Base-by-base conservation (phyloP, 2,797 vertebrate species). In the Coracias cyanogaster region DNA sequence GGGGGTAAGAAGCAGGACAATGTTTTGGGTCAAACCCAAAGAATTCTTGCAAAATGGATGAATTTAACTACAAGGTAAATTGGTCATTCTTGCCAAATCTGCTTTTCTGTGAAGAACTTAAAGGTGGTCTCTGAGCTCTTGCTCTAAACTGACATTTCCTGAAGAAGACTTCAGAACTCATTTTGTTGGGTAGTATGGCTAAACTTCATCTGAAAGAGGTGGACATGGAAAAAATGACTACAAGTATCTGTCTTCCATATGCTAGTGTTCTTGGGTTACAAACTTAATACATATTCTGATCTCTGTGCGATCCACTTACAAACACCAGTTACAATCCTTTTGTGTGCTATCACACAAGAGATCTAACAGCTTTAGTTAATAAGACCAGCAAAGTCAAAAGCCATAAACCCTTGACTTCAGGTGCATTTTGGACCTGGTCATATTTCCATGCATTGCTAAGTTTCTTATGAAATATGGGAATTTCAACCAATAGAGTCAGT, bases 1-100 rank as follows among this genome's bases (percentile, higher is more conserved):
- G 9, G 79, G 33, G 69, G 82, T 93, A 81, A 94, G 90, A 94
- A 90, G 61, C 79, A 84, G 52, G 46, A 60, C 46, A 74, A 19
- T 86, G 78, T 89, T 86, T 96, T 94, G 94, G 86, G 83, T 82
- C 92, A 71, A 86, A 92, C 88, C 45, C 58, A 97, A 98, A 95
- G 25, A 69, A 70, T 96, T 78, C 26, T 88, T 84, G 82, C 52
- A 92, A 84, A 96, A 89, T 79, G 31, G 72, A 65, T 78, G 41
- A 95, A 83, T 55, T 74, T 35, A 87, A 52, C 84, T 71, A 88
- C 65, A 92, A 65, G 43, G 9, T 45, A 46, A 29, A 83, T 52
- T 21, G 17, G 26, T 88, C 28, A 26, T 72, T 87, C 49, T 83
- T 78, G 46, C 39, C 41, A 41, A 67, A 54, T 64, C 37, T 86